A percentile compares a stretch with the other conserved stretches of the same genome.
phyloP scores from a whole-genome alignment of 1,140 invertebrate genomes.

The Hypothenemus hampei region DNA sequence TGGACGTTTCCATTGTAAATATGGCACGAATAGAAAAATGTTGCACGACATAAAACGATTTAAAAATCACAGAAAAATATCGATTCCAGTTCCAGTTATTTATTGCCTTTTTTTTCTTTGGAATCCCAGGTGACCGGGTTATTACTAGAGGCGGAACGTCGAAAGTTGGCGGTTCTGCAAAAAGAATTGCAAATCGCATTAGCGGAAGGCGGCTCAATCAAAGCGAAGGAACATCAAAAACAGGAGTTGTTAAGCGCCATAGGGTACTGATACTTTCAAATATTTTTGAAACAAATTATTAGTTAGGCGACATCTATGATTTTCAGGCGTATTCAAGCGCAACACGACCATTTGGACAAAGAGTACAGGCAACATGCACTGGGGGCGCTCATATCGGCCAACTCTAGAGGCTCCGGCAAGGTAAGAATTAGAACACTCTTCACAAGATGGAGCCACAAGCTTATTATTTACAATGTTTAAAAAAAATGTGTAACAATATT shows the following conservation, averaged over 20 bases:
- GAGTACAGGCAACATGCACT: slow-evolving; percentile 65
- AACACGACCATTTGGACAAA: slow-evolving; percentile 66
- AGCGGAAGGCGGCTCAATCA: slow-evolving; percentile 59
- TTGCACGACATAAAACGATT: too few species aligned
- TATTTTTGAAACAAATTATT: background rate
- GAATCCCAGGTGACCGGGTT: slow-evolving; percentile 60
- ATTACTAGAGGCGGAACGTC: slow-evolving; percentile 61
- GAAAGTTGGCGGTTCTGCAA: slow-evolving; percentile 61
- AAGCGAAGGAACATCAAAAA: slow-evolving; percentile 63
- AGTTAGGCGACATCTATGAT: slow-evolving; percentile 13
- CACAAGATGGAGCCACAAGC: too few species aligned
- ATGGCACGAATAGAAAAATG: too few species aligned
- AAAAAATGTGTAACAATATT: too few species aligned
- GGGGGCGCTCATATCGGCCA: slow-evolving; percentile 58
- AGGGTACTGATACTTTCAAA: too few species aligned
- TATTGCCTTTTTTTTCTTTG: too few species aligned
- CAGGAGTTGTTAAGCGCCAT: slow-evolving; percentile 63
- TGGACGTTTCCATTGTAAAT: too few species aligned
- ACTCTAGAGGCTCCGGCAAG: slow-evolving; percentile 61
- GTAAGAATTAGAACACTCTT: too few species aligned
- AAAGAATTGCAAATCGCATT: slow-evolving; percentile 59
- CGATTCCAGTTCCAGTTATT: background rate
- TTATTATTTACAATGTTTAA: too few species aligned
- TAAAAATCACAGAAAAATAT: too few species aligned
- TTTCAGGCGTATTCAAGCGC: slow-evolving; percentile 63